Evolutionary conservation across 1,140 invertebrate species (phyloP).

Genomic region (Oryzaephilus surinamensis): DNA sequence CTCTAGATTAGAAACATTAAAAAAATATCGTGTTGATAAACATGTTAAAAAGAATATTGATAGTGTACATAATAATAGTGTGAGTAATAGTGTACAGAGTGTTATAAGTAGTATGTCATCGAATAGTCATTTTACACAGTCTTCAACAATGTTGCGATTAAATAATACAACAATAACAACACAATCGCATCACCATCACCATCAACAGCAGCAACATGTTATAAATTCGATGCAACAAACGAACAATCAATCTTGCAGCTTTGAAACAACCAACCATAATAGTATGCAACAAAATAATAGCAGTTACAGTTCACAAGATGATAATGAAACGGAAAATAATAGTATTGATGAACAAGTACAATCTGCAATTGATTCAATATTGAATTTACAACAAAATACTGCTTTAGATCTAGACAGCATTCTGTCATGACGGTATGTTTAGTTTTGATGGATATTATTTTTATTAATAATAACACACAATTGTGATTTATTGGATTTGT

Average conservation of each 20-base stretch:
- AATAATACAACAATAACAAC: background rate
- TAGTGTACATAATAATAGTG: conserved; percentile 18
- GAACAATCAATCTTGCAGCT: no score
- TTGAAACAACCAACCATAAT: conserved; percentile 2
- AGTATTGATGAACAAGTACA: conserved; percentile 66
- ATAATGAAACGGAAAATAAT: conserved; percentile 39
- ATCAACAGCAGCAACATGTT: conserved; percentile 15
- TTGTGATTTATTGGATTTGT: no score
- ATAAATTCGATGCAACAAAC: conserved; percentile 10
- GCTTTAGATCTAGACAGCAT: conserved; percentile 32
- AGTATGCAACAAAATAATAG: conserved; percentile 16
- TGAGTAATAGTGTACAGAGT: conserved; percentile 23
- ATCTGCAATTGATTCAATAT: conserved; percentile 65
- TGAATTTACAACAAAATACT: conserved; percentile 50
- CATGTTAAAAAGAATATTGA: conserved; percentile 22
- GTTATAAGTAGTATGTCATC: conserved; percentile 10
- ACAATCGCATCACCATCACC: conserved; percentile 9
- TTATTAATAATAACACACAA: no score
- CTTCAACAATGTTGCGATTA: conserved; percentile 2
- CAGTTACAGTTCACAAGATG: conserved; percentile 17
- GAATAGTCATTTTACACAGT: no score
- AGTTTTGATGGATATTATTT: no score
- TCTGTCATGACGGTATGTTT: conserved; percentile 35
- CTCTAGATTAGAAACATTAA: conserved; percentile 29
- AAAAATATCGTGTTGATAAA: conserved; percentile 35